Percentiles rank a stretch among this genome's conserved stretches.
Evolutionary conservation across 2,888 invertebrate genomes (phyloP).

Genomic region (Poecilobothrus nobilitatus): DNA sequence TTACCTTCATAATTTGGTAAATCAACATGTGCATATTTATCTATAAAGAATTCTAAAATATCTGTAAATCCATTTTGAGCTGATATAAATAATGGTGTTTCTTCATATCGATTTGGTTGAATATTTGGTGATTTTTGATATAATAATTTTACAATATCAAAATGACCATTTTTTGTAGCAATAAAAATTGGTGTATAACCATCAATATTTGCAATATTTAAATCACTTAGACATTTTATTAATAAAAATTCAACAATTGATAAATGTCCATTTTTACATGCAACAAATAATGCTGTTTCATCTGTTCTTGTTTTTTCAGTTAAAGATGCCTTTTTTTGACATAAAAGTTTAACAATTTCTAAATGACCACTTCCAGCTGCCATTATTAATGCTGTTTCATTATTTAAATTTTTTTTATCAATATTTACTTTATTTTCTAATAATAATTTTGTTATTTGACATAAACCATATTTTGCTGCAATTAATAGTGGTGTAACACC

Average conservation of each 20-base stretch:
- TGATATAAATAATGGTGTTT: conserved; percentile 22
- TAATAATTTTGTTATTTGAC: conserved; percentile 9
- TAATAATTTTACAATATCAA: conserved; percentile 10
- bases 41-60: conserved; percentile 16
- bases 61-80: conserved; percentile 14
- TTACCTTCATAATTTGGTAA: conserved; percentile 14
- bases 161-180: conserved; percentile 9
- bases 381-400: conserved; percentile 2
- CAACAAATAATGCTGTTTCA: conserved; percentile 13
- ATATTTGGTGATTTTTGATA: conserved; percentile 5
- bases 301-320: conserved; percentile 8
- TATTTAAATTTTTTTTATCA: neutral
- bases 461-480: conserved; percentile 10
- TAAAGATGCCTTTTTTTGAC: conserved; percentile 12
- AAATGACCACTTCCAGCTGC: neutral
- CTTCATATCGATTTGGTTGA: neutral
- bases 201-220: conserved; percentile 11
- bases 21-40: conserved; percentile 21
- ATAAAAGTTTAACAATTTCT: conserved; percentile 12
- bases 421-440: conserved; percentile 10
- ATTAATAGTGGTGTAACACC: conserved; percentile 15
- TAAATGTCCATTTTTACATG: conserved; percentile 9
- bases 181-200: conserved; percentile 13
- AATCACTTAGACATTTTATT: conserved; percentile 2
- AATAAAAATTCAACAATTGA: conserved; percentile 14